Conservation (phyloP, 53 echinoderm and acorn worm species). For the Crossaster papposus region DNA sequence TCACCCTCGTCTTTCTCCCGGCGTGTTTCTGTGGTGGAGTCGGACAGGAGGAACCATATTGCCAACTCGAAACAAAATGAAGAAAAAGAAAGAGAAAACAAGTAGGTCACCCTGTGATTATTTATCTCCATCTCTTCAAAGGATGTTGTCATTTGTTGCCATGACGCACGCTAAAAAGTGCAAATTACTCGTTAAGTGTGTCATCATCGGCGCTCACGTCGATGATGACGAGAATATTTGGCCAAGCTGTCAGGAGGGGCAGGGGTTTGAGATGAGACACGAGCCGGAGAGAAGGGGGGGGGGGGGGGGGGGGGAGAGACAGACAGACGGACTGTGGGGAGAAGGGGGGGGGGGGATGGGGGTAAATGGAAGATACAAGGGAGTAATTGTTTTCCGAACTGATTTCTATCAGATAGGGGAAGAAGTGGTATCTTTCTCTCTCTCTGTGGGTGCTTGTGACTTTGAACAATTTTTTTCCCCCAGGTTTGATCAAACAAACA, state of each 20-base stretch:
- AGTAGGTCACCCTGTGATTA: conserved; percentile 50
- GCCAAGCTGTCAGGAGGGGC: conserved; percentile 34
- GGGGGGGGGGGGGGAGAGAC: neutral
- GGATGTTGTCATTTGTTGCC: conserved; percentile 52
- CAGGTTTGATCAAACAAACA: conserved; percentile 12
- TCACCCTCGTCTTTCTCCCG: neutral
- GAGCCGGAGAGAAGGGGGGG: neutral
- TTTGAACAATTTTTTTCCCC: conserved; percentile 22
- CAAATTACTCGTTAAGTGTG: conserved; percentile 55
- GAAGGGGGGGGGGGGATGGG: neutral
- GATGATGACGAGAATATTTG: conserved; percentile 47
- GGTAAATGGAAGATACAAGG: neutral
- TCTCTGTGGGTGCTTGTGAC: neutral
- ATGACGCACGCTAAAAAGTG: conserved; percentile 50
- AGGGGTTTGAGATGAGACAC: conserved; percentile 16
- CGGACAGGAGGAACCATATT: neutral
- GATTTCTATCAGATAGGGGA: conserved; percentile 20
- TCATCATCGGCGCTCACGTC: conserved; percentile 17
- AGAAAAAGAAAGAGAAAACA: conserved; percentile 5
- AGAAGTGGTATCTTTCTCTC: conserved; percentile 5
- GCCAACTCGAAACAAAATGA: neutral
- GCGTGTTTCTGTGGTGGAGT: neutral
- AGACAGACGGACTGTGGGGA: conserved; percentile 27
- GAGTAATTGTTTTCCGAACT: conserved; percentile 34
- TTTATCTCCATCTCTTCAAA: conserved; percentile 11